A percentile compares a stretch with the other conserved stretches of the same genome.
These are phyloP conservation scores for Polymixis flavicincta DNA, from an alignment of 2,888 invertebrate genomes.

Conservation along the genomic window DNA sequence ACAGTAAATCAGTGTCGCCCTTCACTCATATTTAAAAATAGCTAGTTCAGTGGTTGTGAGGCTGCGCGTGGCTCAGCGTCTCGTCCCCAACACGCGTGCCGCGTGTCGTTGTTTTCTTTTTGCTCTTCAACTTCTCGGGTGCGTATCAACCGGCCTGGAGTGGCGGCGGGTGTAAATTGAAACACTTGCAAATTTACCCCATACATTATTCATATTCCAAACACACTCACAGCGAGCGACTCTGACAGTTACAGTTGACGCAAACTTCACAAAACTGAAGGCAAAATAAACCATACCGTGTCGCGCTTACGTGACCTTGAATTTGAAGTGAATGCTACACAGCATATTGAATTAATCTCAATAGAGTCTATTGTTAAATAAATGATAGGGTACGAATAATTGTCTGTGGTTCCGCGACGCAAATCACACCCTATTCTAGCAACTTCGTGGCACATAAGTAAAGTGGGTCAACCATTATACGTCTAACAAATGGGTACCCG, in stretches of 20 bases:
- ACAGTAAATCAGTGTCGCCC: constrained; percentile 61
- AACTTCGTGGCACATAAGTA: constrained; percentile 82
- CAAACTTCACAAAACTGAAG: constrained; percentile 78
- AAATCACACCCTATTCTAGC: constrained; percentile 84
- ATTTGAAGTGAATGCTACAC: constrained; percentile 48
- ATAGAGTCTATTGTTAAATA: constrained; percentile 72
- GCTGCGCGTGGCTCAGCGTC: constrained; percentile 43
- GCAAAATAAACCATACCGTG: constrained; percentile 73
- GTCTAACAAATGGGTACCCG: constrained; percentile 87
- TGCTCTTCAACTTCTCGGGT: constrained; percentile 86
- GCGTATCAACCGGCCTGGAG: constrained; percentile 85
- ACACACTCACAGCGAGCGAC: constrained; percentile 82
- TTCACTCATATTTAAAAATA: constrained; percentile 64
- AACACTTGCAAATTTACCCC: constrained; percentile 90
- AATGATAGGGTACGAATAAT: constrained; percentile 72
- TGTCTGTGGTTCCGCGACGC: constrained; percentile 77
- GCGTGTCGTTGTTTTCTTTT: constrained; percentile 86
- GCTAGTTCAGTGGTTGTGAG: constrained; percentile 63
- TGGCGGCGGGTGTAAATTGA: constrained; percentile 90
- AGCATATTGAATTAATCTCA: constrained; percentile 63
- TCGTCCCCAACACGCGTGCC: constrained; percentile 70
- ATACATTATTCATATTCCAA: constrained; percentile 89
- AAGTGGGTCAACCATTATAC: constrained; percentile 89
- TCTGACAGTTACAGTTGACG: constrained; percentile 83
- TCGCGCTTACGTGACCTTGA: constrained; percentile 66